Conservation (phyloP, 2,888 invertebrate species). For the Eupelmus urozonus region DNA sequence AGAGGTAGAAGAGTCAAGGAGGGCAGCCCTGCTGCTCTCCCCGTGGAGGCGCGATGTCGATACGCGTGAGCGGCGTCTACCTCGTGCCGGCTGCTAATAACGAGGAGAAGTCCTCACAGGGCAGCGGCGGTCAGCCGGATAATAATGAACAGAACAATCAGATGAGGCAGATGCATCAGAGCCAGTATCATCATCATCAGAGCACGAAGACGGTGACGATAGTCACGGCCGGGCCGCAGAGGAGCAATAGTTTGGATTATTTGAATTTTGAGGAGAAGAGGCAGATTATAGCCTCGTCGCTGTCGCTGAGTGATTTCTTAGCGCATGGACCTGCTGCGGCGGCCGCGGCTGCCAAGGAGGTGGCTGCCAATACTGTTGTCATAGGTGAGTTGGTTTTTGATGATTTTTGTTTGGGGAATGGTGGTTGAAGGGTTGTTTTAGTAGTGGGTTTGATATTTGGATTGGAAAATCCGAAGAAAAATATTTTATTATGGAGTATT, state of each 20-base stretch:
- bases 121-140: background rate
- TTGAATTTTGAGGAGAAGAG: slow-evolving; percentile 94
- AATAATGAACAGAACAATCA: slow-evolving; percentile 39
- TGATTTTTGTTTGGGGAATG: no score
- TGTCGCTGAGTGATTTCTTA: slow-evolving; percentile 91
- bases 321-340: slow-evolving; percentile 83
- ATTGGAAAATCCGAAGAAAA: no score
- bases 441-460: no score
- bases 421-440: no score
- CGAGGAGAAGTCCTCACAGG: slow-evolving; percentile 64
- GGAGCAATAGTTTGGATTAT: slow-evolving; percentile 92
- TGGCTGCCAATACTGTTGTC: slow-evolving; percentile 77
- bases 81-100: slow-evolving; percentile 67
- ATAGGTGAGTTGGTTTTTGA: slow-evolving; percentile 71
- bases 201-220: slow-evolving; percentile 82
- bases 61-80: slow-evolving; percentile 75
- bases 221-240: slow-evolving; percentile 80
- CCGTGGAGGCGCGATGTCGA: slow-evolving; percentile 62
- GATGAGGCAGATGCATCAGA: slow-evolving; percentile 50
- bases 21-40: slow-evolving; percentile 22
- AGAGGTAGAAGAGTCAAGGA: background rate
- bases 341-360: slow-evolving; percentile 78
- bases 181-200: slow-evolving; percentile 66
- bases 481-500: no score
- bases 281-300: slow-evolving; percentile 91